phyloP scores from a whole-genome alignment of 1,140 invertebrate species.

The Cataglyphis hispanica region DNA sequence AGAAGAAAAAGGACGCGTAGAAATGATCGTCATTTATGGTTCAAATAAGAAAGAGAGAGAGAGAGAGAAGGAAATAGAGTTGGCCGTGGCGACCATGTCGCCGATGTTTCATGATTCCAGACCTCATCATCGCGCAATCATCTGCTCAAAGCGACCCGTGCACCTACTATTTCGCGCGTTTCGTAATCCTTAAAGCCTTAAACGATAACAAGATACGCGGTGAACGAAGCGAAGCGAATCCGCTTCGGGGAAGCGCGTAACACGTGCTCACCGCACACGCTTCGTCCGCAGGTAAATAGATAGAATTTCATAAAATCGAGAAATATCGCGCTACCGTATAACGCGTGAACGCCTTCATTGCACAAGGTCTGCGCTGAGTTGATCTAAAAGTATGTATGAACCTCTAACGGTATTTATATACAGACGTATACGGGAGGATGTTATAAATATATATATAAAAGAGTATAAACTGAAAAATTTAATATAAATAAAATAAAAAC shows the following conservation, averaged over 20 bases:
- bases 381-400: neutral
- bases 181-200: slow-evolving; percentile 79
- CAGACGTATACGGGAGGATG: too few relatives aligned
- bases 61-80: neutral
- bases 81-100: slow-evolving; percentile 59
- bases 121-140: slow-evolving; percentile 77
- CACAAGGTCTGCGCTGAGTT: neutral
- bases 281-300: slow-evolving; percentile 1
- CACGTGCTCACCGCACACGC: slow-evolving; percentile 19
- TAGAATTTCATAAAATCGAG: slow-evolving; percentile 34
- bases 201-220: slow-evolving; percentile 79
- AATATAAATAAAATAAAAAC: neutral
- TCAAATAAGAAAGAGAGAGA: neutral
- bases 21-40: slow-evolving; percentile 15
- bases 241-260: slow-evolving; percentile 52
- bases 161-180: slow-evolving; percentile 68
- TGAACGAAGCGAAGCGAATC: slow-evolving; percentile 35
- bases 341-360: slow-evolving; percentile 1
- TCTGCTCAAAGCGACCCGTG: slow-evolving; percentile 66
- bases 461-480: neutral
- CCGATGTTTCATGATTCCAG: slow-evolving; percentile 72
- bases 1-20: slow-evolving; percentile 32
- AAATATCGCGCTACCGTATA: slow-evolving; percentile 23
- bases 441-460: neutral
- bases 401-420: neutral